Percentiles rank a stretch among this genome's conserved stretches.
Evolutionary conservation across 2,797 vertebrate species (phyloP).

Genomic region (Sebastes reedi): DNA sequence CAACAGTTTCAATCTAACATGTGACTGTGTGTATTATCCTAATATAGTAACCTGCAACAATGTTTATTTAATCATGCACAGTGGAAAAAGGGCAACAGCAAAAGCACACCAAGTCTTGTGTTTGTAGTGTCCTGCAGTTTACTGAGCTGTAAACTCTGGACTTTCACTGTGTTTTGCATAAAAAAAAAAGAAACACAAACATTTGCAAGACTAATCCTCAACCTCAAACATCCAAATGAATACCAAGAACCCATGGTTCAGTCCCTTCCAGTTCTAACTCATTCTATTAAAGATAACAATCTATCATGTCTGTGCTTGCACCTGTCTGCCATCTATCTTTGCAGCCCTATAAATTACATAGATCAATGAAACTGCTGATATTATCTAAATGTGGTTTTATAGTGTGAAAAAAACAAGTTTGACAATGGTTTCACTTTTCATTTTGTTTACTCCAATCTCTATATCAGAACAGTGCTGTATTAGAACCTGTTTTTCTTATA

Average conservation of each 20-base stretch:
- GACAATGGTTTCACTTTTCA: background rate
- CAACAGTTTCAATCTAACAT: background rate
- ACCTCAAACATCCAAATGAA: background rate
- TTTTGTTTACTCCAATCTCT: background rate
- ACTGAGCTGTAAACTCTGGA: background rate
- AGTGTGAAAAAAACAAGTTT: background rate
- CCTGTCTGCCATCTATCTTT: conserved; percentile 22
- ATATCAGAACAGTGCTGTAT: background rate
- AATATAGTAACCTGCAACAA: background rate
- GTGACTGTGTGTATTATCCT: background rate
- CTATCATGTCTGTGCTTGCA: background rate
- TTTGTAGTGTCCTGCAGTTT: conserved; percentile 2
- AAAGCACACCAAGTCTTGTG: background rate
- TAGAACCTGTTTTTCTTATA: background rate
- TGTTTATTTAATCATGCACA: background rate
- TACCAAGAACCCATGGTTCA: fast-evolving
- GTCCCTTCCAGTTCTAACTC: background rate
- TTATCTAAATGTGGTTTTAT: background rate
- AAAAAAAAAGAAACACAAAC: background rate
- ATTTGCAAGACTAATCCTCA: background rate
- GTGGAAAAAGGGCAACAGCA: background rate
- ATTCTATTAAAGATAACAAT: background rate
- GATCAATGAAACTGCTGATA: background rate
- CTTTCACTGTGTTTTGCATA: conserved; percentile 4
- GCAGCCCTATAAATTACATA: background rate